Evolutionary conservation across 2,888 invertebrate species (phyloP).

Genomic region (Apodemia zela): DNA sequence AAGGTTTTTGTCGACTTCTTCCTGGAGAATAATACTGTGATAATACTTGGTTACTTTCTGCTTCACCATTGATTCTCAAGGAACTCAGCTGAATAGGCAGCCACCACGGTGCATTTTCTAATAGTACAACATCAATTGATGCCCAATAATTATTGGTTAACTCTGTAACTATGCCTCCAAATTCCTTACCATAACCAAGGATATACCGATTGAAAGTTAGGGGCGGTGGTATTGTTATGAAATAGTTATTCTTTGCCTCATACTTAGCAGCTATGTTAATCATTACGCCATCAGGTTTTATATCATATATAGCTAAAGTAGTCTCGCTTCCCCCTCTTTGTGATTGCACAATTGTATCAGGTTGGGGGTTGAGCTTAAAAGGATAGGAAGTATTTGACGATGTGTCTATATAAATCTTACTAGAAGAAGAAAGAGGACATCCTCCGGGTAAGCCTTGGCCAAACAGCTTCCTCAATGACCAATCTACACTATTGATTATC

Average conservation of each 20-base stretch:
- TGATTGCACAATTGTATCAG: constrained; percentile 80
- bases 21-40: constrained; percentile 86
- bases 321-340: constrained; percentile 85
- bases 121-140: constrained; percentile 86
- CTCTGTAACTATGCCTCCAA: constrained; percentile 93
- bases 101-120: constrained; percentile 96
- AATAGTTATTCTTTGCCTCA: constrained; percentile 65
- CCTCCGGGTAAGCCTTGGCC: constrained; percentile 90
- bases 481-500: constrained; percentile 85
- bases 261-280: constrained; percentile 85
- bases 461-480: constrained; percentile 93
- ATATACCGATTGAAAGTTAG: constrained; percentile 89
- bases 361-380: constrained; percentile 83
- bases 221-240: constrained; percentile 81
- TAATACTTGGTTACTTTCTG: constrained; percentile 77
- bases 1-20: constrained; percentile 89
- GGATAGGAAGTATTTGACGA: constrained; percentile 81
- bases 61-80: constrained; percentile 83
- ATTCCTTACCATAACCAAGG: constrained; percentile 95
- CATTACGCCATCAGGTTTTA: constrained; percentile 78
- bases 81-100: constrained; percentile 94
- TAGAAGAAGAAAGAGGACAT: constrained; percentile 89
- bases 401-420: constrained; percentile 90
- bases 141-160: constrained; percentile 90
- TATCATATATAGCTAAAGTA: constrained; percentile 86